A percentile compares a stretch with the other conserved stretches of the same genome.
Evolutionary conservation across 2,888 invertebrate species (phyloP).

Genomic region (Dione juno): DNA sequence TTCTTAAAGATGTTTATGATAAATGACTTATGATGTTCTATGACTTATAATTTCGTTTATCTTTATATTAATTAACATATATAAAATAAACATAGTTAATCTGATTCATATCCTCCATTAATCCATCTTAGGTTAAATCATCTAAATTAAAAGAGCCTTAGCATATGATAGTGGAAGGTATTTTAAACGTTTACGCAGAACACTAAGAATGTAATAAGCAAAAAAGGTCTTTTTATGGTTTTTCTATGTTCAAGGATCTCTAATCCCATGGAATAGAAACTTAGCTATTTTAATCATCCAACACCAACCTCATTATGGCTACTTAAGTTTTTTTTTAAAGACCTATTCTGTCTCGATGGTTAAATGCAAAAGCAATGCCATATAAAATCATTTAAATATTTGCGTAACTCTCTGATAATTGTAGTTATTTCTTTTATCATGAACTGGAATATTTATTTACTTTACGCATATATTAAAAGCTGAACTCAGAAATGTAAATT

Average conservation of each 20-base stretch:
- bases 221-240: background rate
- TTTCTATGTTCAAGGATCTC: background rate
- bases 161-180: background rate
- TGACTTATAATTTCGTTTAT: too few relatives aligned
- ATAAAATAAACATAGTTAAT: too few relatives aligned
- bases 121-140: too few relatives aligned
- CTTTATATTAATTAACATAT: too few relatives aligned
- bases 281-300: constrained; percentile 9
- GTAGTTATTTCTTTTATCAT: background rate
- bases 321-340: constrained; percentile 1
- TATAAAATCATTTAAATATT: background rate
- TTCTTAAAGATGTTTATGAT: too few relatives aligned
- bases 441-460: background rate
- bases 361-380: background rate
- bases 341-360: background rate
- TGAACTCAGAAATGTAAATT: background rate
- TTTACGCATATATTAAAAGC: background rate
- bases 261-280: constrained; percentile 8
- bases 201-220: background rate
- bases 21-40: too few relatives aligned
- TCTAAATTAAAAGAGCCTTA: too few relatives aligned
- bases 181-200: constrained; percentile 14
- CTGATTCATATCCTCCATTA: too few relatives aligned
- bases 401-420: background rate
- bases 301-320: constrained; percentile 14